Conservation (phyloP, 2,113 vertebrate genomes). For the Thamnophis sirtalis region DNA sequence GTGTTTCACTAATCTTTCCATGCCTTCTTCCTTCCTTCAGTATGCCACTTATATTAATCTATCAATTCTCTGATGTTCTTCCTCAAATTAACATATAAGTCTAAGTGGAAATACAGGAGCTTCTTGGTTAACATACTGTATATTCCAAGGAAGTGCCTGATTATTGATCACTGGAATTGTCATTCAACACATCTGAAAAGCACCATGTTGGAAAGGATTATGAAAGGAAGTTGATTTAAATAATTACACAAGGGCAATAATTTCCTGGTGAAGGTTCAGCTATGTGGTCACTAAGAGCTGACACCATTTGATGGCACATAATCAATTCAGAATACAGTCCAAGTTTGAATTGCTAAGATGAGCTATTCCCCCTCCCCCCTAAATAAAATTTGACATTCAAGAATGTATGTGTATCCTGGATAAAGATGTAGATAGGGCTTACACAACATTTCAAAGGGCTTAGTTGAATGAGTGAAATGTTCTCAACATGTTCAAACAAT, state of each 20-base stretch:
- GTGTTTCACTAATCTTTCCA: not conserved
- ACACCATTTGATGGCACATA: not conserved
- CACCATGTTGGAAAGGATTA: not conserved
- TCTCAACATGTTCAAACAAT: not conserved
- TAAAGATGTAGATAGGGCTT: not conserved
- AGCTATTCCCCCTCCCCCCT: not conserved
- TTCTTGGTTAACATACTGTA: constrained; percentile 7
- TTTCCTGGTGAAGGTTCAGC: not conserved
- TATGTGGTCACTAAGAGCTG: not conserved
- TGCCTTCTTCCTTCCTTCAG: not conserved
- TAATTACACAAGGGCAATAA: not conserved
- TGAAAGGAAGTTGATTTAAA: not conserved
- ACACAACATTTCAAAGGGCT: not conserved
- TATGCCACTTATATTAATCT: not conserved
- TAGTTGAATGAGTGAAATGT: not conserved
- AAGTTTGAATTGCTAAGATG: not conserved
- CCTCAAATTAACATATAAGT: not conserved
- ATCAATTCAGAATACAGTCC: not conserved
- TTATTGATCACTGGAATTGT: constrained; percentile 16
- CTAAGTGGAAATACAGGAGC: not conserved
- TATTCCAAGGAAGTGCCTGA: not conserved
- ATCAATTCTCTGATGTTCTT: not conserved
- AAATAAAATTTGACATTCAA: not conserved
- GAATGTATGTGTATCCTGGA: not conserved
- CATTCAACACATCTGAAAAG: not conserved